phyloP scores from a whole-genome alignment of 2,113 vertebrate species.

The Ptychochromis oligacanthus region DNA sequence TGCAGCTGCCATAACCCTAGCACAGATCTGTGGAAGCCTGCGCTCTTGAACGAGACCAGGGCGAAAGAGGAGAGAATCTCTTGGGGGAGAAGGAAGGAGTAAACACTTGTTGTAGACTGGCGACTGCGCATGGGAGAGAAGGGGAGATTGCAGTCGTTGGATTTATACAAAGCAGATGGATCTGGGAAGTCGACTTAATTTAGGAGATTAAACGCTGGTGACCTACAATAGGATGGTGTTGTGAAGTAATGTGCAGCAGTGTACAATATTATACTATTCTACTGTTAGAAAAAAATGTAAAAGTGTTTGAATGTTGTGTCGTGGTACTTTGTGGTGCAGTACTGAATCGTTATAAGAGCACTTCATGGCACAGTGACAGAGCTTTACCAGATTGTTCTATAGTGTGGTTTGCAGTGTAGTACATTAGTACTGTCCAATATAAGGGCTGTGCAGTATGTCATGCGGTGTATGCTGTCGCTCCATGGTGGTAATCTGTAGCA shows the following conservation, averaged over 20 bases:
- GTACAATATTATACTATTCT: background rate
- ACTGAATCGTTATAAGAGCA: background rate
- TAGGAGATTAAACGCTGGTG: background rate
- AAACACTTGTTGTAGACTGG: background rate
- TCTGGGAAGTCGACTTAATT: background rate
- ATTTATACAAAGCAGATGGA: background rate
- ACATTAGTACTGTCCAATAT: slow-evolving; percentile 39
- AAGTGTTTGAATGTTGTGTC: background rate
- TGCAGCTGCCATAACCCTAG: background rate
- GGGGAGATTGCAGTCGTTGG: background rate
- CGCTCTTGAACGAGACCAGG: background rate
- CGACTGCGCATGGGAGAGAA: background rate
- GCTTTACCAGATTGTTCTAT: slow-evolving; percentile 10
- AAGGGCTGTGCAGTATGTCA: slow-evolving; percentile 73
- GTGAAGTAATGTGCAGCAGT: background rate
- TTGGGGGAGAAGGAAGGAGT: background rate
- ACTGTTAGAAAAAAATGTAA: background rate
- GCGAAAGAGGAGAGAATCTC: background rate
- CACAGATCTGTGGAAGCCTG: background rate
- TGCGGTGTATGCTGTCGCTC: slow-evolving; percentile 69
- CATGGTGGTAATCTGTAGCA: slow-evolving; percentile 73
- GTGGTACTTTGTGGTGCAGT: slow-evolving; percentile 1
- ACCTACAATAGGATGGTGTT: background rate
- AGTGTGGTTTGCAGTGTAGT: slow-evolving; percentile 34
- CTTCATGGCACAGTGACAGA: background rate